Evolutionary conservation across 2,113 vertebrate species (phyloP).

Genomic region (Noturus placidus): DNA sequence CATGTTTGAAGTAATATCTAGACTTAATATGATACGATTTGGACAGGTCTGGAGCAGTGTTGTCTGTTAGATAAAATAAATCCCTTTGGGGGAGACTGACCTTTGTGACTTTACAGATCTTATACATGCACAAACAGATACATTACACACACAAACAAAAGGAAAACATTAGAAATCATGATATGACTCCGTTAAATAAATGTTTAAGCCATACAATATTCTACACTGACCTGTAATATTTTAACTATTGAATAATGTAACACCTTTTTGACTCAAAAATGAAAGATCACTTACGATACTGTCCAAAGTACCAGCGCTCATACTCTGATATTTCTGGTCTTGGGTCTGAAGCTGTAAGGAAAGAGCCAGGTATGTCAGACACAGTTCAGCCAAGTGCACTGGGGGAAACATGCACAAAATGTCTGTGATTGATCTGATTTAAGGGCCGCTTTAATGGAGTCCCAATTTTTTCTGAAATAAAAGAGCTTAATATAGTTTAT

Average conservation of each 20-base stretch:
- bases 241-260: slow-evolving; percentile 46
- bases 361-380: slow-evolving; percentile 62
- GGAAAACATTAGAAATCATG: too few relatives aligned
- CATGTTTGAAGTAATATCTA: too few relatives aligned
- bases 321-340: slow-evolving; percentile 74
- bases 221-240: background rate
- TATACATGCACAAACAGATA: too few relatives aligned
- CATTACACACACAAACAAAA: too few relatives aligned
- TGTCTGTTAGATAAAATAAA: too few relatives aligned
- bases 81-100: too few relatives aligned
- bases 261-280: slow-evolving; percentile 54
- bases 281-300: slow-evolving; percentile 74
- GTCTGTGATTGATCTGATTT: slow-evolving; percentile 52
- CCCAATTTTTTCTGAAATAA: background rate
- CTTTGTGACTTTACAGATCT: too few relatives aligned
- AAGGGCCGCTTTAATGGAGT: background rate
- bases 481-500: background rate
- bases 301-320: slow-evolving; percentile 76
- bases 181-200: background rate
- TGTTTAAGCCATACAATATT: background rate
- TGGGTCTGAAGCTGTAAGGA: slow-evolving; percentile 72
- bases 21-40: too few relatives aligned
- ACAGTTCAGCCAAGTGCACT: slow-evolving; percentile 56
- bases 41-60: too few relatives aligned
- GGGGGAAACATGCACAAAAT: slow-evolving; percentile 54